A percentile compares a stretch with the other conserved stretches of the same genome.
Evolutionary conservation across 2,113 vertebrate species (phyloP).

Genomic region (Mugil cephalus): DNA sequence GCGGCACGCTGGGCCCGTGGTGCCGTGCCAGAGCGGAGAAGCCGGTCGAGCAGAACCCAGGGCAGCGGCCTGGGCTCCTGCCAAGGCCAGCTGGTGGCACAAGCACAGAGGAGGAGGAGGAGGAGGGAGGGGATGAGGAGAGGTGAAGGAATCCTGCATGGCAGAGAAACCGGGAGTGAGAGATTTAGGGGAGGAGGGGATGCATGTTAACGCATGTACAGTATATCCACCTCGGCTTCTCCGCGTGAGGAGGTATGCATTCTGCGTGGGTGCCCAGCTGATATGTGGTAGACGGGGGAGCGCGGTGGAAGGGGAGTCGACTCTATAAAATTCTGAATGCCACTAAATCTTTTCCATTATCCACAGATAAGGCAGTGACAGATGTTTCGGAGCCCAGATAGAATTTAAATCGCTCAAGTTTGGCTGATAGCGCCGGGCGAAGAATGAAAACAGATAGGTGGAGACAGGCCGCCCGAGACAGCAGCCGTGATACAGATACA

Average conservation of each 20-base stretch:
- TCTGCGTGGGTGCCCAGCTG: slow-evolving; percentile 52
- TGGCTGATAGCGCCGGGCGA: slow-evolving; percentile 38
- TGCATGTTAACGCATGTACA: slow-evolving; percentile 29
- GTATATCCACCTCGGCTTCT: background rate
- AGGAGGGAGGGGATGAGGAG: slow-evolving; percentile 39
- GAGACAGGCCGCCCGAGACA: slow-evolving; percentile 38
- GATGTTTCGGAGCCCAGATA: slow-evolving; percentile 61
- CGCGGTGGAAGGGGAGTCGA: slow-evolving; percentile 36
- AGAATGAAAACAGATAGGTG: slow-evolving; percentile 53
- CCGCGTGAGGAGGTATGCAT: slow-evolving; percentile 15
- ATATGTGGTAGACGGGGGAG: slow-evolving; percentile 41
- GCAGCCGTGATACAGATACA: slow-evolving; percentile 16
- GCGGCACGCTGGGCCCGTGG: slow-evolving; percentile 63
- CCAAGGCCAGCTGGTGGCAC: slow-evolving; percentile 68
- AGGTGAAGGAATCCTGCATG: slow-evolving; percentile 7
- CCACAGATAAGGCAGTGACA: slow-evolving; percentile 66
- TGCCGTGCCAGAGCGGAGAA: slow-evolving; percentile 68
- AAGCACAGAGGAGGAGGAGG: slow-evolving; percentile 32
- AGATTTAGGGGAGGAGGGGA: slow-evolving; percentile 35
- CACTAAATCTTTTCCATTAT: slow-evolving; percentile 69
- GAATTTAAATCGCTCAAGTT: slow-evolving; percentile 60
- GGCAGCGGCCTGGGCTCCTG: slow-evolving; percentile 62
- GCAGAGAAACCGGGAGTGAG: background rate
- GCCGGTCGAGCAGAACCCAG: slow-evolving; percentile 73
- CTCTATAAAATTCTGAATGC: slow-evolving; percentile 55